Evolutionary conservation across 2,888 invertebrate species (phyloP).

Genomic region (Rhamnusium bicolor): DNA sequence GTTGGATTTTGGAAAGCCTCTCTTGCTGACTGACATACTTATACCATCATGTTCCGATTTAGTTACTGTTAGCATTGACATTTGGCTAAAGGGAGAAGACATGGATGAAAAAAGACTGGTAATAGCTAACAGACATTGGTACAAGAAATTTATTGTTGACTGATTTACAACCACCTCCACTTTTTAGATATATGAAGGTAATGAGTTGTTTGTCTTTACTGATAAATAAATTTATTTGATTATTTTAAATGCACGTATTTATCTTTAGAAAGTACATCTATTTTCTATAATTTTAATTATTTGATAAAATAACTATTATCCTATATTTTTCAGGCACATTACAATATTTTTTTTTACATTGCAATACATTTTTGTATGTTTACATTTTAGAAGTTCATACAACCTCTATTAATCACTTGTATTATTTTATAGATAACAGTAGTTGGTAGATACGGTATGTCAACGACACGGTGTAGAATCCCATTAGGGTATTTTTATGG

Average conservation of each 20-base stretch:
- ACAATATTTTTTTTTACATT: no score
- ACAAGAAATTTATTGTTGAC: conserved; percentile 87
- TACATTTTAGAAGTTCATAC: no score
- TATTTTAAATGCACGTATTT: not conserved
- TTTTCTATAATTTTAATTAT: no score
- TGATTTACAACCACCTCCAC: conserved; percentile 91
- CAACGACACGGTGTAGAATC: conserved; percentile 90
- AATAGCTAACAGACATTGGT: conserved; percentile 90
- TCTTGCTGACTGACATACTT: conserved; percentile 89
- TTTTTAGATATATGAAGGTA: conserved; percentile 92
- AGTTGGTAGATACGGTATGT: conserved; percentile 93
- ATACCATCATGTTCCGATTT: conserved; percentile 87
- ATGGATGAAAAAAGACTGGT: conserved; percentile 88
- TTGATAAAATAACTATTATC: no score
- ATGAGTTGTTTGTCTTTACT: conserved; percentile 37
- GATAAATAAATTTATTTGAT: no score
- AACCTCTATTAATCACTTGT: no score
- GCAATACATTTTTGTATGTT: no score
- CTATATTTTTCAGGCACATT: not conserved
- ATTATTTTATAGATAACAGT: conserved; percentile 81
- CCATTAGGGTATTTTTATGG: conserved; percentile 96
- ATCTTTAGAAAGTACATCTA: no score
- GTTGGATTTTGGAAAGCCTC: conserved; percentile 90
- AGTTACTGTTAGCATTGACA: conserved; percentile 89
- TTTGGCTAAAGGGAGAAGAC: conserved; percentile 92